Base-by-base conservation (phyloP, 2,113 vertebrate genomes). In the Canis aureus region DNA sequence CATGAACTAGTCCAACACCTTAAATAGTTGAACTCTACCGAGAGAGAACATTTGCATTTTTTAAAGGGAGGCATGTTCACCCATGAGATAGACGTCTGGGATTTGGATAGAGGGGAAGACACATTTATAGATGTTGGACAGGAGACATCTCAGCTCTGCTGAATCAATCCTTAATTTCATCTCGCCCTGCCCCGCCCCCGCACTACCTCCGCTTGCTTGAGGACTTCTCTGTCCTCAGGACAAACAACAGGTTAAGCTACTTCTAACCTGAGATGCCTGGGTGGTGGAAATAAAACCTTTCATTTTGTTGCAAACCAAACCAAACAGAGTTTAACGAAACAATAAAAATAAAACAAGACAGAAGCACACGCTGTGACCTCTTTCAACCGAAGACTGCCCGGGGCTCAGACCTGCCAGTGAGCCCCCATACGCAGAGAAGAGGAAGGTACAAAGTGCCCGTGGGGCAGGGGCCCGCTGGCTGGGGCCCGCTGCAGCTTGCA, bases 361-460 rank as follows among this genome's bases (percentile, higher is more conserved):
- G 4, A 11, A 27, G 35, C 2, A 11, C 4, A 3, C 22, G 7
- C n/a, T 3, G 1, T 3, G 73, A 59, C 10, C 23, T 27, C 43
- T 94, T 35, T 1, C 11, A 22, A 51, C 17, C 1, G 29, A 29
- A 51, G 64, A n/a, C 13, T 17, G 16, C 53, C 60, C 79, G 5
- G 27, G 51, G 35, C 35, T 16, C 71, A 35, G 8, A 55, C 19
- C 22, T 35, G 27, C 27, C 13, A 23, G 19, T 43, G 27, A 27
- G 8, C 13, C n/a, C 32, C n/a, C 0, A 0, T 1, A 27, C n/a
- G 23, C 25, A 67, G n/a, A 38, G 23, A 51, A 8, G 2, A 11
- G 66, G 76, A 9, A 4, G 9, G 23, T 10, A 51, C 49, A 0
- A 67, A 19, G n/a, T 23, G 62, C n/a, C 80, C 35, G 13, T 35